These are phyloP conservation scores for Dromius quadrimaculatus DNA, from an alignment of 2,888 invertebrate genomes.

Conservation along the genomic window DNA sequence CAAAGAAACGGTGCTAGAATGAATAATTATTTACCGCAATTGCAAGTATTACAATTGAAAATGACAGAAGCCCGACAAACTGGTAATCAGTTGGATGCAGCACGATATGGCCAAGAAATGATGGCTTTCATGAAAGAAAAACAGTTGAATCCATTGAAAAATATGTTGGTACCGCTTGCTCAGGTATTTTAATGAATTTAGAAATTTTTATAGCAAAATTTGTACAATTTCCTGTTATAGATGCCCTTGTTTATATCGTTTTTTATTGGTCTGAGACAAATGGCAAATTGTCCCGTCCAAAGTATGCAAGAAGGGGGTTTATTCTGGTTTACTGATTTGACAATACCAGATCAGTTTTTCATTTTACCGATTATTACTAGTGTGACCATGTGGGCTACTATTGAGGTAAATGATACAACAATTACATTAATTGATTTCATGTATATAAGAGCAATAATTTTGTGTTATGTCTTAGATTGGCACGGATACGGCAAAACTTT, in stretches of 20 bases:
- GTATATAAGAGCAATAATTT: neutral
- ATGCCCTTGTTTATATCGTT: constrained; percentile 92
- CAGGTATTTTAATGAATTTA: constrained; percentile 70
- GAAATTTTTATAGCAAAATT: constrained; percentile 10
- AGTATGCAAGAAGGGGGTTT: constrained; percentile 90
- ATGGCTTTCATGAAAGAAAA: constrained; percentile 86
- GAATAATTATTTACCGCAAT: constrained; percentile 87
- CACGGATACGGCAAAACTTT: constrained; percentile 78
- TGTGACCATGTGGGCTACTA: constrained; percentile 82
- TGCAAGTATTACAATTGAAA: constrained; percentile 84
- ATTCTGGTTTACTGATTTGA: constrained; percentile 94
- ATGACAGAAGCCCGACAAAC: constrained; percentile 87
- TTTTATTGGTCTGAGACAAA: constrained; percentile 87
- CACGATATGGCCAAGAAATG: constrained; percentile 82
- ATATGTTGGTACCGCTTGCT: constrained; percentile 80
- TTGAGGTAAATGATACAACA: constrained; percentile 71
- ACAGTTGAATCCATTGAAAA: constrained; percentile 83
- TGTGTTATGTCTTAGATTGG: constrained; percentile 71
- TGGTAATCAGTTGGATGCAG: constrained; percentile 85
- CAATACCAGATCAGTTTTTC: constrained; percentile 90
- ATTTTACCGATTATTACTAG: constrained; percentile 88
- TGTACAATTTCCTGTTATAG: constrained; percentile 63
- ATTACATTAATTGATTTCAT: neutral
- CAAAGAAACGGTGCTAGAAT: constrained; percentile 86
- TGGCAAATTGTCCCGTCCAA: constrained; percentile 92